These are phyloP conservation scores for Syndactyla subalaris DNA, from an alignment of 2,797 vertebrate species.

Conservation along the genomic window DNA sequence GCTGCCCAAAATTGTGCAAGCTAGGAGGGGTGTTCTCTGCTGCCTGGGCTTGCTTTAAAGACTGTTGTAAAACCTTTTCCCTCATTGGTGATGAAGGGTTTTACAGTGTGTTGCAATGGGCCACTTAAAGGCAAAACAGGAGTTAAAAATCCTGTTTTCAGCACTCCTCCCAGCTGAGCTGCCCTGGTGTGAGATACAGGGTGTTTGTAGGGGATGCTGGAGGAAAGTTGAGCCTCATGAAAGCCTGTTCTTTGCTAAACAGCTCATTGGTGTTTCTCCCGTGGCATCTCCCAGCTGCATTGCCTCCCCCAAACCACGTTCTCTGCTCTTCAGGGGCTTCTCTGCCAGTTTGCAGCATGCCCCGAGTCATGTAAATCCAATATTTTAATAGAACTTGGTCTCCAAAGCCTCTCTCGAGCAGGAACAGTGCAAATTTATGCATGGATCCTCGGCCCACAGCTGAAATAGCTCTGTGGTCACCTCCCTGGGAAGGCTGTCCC, in stretches of 20 bases:
- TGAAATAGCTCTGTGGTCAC: neutral
- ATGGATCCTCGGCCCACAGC: neutral
- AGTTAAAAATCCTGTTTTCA: neutral
- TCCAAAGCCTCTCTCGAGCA: constrained; percentile 11
- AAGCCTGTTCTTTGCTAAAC: neutral
- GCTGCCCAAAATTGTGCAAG: neutral
- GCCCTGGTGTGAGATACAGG: neutral
- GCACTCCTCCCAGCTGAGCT: neutral
- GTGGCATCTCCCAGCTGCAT: neutral
- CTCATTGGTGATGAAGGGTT: neutral
- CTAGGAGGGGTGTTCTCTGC: neutral
- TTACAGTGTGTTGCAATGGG: neutral
- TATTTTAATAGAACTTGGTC: neutral
- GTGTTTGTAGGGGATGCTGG: neutral
- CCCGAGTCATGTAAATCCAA: neutral
- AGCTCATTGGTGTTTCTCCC: neutral
- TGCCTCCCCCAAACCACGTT: neutral
- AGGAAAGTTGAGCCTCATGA: fast-evolving
- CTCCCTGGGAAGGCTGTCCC: neutral
- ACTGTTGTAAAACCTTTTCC: constrained; percentile 23
- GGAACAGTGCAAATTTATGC: neutral
- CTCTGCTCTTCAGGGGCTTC: neutral
- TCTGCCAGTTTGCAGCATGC: neutral
- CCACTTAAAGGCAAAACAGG: neutral
- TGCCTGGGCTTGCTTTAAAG: neutral